These are phyloP conservation scores for Prionchulus punctatus DNA, from an alignment of 2,888 invertebrate genomes.

Conservation along the genomic window DNA sequence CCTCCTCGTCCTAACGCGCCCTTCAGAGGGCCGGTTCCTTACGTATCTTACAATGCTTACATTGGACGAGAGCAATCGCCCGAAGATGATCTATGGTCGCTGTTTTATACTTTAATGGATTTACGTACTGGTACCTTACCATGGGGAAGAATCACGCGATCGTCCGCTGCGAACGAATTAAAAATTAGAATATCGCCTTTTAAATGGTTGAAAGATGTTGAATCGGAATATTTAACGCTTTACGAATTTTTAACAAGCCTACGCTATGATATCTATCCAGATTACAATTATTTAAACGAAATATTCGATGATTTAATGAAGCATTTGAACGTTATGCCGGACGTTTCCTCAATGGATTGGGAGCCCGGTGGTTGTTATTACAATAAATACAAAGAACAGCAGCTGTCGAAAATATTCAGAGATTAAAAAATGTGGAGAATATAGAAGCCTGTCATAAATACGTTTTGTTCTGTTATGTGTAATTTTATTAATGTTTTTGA, in stretches of 20 bases:
- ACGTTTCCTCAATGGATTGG: neutral
- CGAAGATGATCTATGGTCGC: slow-evolving; percentile 21
- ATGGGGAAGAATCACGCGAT: no score
- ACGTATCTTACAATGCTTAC: slow-evolving; percentile 25
- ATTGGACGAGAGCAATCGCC: slow-evolving; percentile 20
- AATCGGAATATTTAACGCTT: no score
- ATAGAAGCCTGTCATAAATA: no score
- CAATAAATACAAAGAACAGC: no score
- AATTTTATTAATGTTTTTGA: no score
- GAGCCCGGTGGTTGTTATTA: neutral
- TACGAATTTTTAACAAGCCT: no score
- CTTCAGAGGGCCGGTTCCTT: slow-evolving; percentile 24
- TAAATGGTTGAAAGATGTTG: neutral
- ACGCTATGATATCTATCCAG: neutral
- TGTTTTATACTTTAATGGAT: slow-evolving; percentile 22
- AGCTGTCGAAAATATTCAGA: no score
- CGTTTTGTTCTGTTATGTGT: no score
- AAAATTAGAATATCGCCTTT: neutral
- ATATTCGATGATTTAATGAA: neutral
- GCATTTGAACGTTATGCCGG: neutral
- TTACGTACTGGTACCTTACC: slow-evolving; percentile 21
- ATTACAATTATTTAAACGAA: neutral
- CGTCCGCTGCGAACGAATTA: no score
- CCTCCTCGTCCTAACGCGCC: slow-evolving; percentile 20
- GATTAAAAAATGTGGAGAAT: no score